A percentile compares a stretch with the other conserved stretches of the same genome.
Conservation (phyloP, 2,888 invertebrate genomes). For the Apodemia zela region DNA sequence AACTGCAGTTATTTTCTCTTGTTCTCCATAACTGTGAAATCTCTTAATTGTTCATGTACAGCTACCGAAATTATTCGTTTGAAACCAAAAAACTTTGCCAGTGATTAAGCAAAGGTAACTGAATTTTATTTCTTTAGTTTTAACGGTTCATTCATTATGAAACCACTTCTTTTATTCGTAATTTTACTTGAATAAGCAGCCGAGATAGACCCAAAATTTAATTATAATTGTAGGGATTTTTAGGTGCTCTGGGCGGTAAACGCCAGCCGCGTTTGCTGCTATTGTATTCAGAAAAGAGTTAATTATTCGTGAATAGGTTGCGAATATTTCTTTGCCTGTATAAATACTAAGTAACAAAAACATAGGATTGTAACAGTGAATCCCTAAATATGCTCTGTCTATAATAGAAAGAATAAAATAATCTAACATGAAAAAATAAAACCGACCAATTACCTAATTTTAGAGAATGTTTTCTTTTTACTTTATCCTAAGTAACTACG, state of each 20-base stretch:
- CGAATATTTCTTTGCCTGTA: too few relatives aligned
- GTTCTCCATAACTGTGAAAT: conserved; percentile 44
- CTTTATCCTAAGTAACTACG: too few relatives aligned
- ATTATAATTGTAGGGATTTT: not conserved
- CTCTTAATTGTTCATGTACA: conserved; percentile 40
- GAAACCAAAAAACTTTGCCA: not conserved
- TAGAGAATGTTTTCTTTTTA: too few relatives aligned
- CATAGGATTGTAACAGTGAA: too few relatives aligned
- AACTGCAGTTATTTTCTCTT: conserved; percentile 61
- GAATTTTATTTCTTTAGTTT: not conserved
- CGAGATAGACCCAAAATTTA: not conserved
- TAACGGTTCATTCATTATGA: not conserved
- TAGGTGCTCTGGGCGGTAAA: conserved; percentile 2
- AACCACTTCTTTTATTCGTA: not conserved
- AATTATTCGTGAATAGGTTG: too few relatives aligned
- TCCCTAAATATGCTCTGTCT: too few relatives aligned
- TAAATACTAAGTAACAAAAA: too few relatives aligned
- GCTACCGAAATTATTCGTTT: conserved; percentile 30
- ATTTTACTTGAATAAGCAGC: conserved; percentile 7
- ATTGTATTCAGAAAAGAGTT: not conserved
- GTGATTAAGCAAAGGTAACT: not conserved
- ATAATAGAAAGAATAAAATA: too few relatives aligned
- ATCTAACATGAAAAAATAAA: too few relatives aligned
- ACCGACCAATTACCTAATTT: too few relatives aligned
- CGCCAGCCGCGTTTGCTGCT: not conserved